Evolutionary conservation across 2,113 vertebrate species (phyloP).

Genomic region (Ia io): DNA sequence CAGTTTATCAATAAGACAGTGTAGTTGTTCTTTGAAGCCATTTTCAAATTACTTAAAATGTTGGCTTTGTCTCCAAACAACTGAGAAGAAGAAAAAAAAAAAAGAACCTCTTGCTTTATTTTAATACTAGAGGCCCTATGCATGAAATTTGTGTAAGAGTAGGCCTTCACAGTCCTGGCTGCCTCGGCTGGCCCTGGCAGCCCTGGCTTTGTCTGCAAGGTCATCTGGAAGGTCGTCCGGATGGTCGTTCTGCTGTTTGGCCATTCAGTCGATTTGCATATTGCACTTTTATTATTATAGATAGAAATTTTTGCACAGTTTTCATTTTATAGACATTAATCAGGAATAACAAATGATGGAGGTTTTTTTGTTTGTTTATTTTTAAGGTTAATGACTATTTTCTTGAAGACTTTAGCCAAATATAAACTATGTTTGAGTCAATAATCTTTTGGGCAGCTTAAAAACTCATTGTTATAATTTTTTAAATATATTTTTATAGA

Average conservation of each 20-base stretch:
- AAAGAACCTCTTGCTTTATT: background rate
- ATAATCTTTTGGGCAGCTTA: background rate
- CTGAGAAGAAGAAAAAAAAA: background rate
- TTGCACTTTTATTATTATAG: too few species aligned
- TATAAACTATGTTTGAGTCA: background rate
- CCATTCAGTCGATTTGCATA: too few species aligned
- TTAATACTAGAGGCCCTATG: background rate
- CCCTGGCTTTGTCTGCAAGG: too few species aligned
- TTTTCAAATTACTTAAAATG: conserved; percentile 76
- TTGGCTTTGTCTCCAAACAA: conserved; percentile 75
- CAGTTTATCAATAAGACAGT: conserved; percentile 83
- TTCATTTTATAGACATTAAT: conserved; percentile 12
- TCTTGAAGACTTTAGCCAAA: background rate
- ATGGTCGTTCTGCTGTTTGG: too few species aligned
- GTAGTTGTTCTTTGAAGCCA: conserved; percentile 75
- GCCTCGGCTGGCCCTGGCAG: too few species aligned
- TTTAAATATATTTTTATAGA: background rate
- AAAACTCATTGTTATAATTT: background rate
- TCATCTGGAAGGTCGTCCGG: too few species aligned
- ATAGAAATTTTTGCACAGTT: background rate
- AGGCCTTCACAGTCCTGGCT: too few species aligned
- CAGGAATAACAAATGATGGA: background rate
- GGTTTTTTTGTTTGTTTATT: too few species aligned
- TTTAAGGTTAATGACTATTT: background rate
- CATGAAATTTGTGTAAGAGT: too few species aligned